These are phyloP conservation scores for Microcebus murinus DNA, from an alignment of 2,113 vertebrate genomes.

Conservation along the genomic window DNA sequence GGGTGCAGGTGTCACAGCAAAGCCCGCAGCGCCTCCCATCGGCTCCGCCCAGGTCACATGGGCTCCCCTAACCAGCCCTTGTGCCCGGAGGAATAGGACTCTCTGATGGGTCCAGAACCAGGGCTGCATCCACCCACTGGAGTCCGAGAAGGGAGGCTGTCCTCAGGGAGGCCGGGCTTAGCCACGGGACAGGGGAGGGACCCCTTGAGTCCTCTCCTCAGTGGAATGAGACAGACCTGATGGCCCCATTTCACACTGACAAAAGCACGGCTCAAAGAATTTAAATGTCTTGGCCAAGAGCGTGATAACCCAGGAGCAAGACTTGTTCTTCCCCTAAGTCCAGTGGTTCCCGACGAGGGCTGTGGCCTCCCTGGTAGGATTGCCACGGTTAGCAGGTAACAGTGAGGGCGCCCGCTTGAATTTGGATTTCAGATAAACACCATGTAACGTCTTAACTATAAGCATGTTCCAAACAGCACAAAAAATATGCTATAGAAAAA, in stretches of 20 bases:
- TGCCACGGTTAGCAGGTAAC: background rate
- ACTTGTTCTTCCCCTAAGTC: background rate
- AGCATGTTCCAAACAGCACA: background rate
- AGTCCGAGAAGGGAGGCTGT: fast-evolving
- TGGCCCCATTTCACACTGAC: background rate
- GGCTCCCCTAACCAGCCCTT: background rate
- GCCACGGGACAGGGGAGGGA: fast-evolving
- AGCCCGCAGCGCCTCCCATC: background rate
- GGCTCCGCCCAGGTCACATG: background rate
- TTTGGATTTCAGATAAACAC: background rate
- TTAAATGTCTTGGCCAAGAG: background rate
- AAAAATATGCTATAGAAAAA: background rate
- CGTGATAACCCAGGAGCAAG: too few species aligned
- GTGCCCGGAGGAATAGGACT: background rate
- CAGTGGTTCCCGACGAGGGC: background rate
- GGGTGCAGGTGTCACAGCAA: background rate
- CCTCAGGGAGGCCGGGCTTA: fast-evolving
- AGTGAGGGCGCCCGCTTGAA: background rate
- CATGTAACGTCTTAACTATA: background rate
- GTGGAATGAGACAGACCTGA: background rate
- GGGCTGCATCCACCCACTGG: fast-evolving
- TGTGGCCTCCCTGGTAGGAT: background rate
- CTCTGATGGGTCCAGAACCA: background rate
- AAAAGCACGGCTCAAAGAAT: background rate
- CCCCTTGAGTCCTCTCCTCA: fast-evolving